phyloP scores from a whole-genome alignment of 2,888 invertebrate genomes.

The Sinopyrophorus schimmeli region DNA sequence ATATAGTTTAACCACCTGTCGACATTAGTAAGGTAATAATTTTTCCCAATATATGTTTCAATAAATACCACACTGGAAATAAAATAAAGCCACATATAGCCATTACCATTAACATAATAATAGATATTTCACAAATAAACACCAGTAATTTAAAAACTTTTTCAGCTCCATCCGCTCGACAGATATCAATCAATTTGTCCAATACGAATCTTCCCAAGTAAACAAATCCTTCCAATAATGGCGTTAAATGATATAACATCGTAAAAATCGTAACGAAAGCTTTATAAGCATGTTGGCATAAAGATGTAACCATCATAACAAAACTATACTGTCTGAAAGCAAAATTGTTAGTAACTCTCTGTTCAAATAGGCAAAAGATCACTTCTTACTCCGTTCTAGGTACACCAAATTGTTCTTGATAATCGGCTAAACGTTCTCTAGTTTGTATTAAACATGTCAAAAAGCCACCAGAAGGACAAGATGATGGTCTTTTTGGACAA shows the following conservation, averaged over 20 bases:
- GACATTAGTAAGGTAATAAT: not conserved
- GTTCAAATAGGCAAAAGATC: not conserved
- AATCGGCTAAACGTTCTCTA: constrained; percentile 49
- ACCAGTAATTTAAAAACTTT: constrained; percentile 44
- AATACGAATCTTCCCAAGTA: constrained; percentile 47
- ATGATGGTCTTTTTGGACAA: not conserved
- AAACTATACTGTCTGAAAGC: constrained; percentile 48
- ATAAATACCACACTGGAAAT: constrained; percentile 43
- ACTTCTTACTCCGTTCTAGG: constrained; percentile 46
- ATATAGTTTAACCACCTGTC: no score
- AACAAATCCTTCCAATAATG: constrained; percentile 43
- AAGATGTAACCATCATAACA: constrained; percentile 44
- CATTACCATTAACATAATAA: constrained; percentile 46
- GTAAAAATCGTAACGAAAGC: constrained; percentile 47
- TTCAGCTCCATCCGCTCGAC: constrained; percentile 44
- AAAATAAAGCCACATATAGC: constrained; percentile 49
- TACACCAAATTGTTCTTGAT: constrained; percentile 48
- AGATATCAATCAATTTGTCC: constrained; percentile 51
- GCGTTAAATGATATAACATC: constrained; percentile 39
- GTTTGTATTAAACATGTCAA: constrained; percentile 35
- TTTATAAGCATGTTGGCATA: constrained; percentile 47
- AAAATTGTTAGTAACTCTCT: not conserved
- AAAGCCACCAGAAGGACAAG: not conserved
- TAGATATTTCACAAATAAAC: constrained; percentile 46
- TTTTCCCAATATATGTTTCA: constrained; percentile 16